Base-by-base conservation (phyloP, 2,113 vertebrate species). In the Oostethus manadensis region DNA sequence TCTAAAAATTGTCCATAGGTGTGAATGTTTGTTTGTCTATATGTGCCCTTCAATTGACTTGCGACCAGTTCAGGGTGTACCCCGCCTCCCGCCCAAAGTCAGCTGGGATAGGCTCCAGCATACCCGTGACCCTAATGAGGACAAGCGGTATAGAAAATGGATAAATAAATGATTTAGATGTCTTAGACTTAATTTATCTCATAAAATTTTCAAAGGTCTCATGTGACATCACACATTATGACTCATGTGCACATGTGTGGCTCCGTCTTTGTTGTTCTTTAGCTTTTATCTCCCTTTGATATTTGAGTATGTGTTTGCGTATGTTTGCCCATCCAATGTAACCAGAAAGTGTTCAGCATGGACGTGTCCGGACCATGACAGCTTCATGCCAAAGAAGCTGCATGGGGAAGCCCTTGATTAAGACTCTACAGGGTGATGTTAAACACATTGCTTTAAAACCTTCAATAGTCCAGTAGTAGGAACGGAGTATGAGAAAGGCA, bases 331-430 rank as follows among this genome's bases (percentile, higher is more conserved):
- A 65, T 67, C 71, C 77, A 46, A 68, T 71, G 74, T 56, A 66
- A 82, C 83, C 84, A 79, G 75, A 74, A 47, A 53, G 69, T 57
- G 56, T 62, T 78, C 75, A 76, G 75, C 73, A 74, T 70, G 78
- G 80, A 77, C 66, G 75, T 80, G 68, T 76, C 49, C 68, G 62
- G 51, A 73, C 55, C 67, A 64, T 74, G 78, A 74, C 77, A 79
- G 74, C 81, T 73, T 83, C 57, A 74, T 65, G 71, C 69, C 68
- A 64, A 65, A 68, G 74, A 74, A 70, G 75, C 70, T 67, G 22
- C 74, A 77, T 70, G 77, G 84, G 82, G 85, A 84, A 84, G 50
- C 78, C 84, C 74, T 79, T 76, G 70, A 88, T 84, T 83, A 79
- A 83, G 75, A 69, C 73, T 55, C 58, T 35, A 38, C 42, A 58